Percentiles rank a stretch among this genome's conserved stretches.
Conservation (phyloP, 1,140 invertebrate species). For the Drosophila triauraria region DNA sequence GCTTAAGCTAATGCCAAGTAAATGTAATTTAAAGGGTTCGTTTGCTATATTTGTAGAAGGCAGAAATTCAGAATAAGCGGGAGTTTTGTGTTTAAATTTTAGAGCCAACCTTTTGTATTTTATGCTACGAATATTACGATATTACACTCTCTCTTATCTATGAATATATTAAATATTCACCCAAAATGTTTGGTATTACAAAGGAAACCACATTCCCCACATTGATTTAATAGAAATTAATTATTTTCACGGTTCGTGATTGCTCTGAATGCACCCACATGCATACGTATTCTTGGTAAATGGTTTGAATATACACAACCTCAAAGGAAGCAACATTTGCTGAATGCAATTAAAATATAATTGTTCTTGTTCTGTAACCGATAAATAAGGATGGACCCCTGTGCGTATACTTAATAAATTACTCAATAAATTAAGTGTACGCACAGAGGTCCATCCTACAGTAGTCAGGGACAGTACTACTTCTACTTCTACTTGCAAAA, state of each 20-base stretch:
- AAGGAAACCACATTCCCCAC: background rate
- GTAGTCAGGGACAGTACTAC: background rate
- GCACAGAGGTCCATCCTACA: no score
- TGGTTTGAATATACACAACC: background rate
- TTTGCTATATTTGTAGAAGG: no score
- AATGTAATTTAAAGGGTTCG: slow-evolving; percentile 4
- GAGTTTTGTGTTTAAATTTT: no score
- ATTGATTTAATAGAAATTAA: background rate
- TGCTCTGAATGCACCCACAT: background rate
- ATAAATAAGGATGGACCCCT: background rate
- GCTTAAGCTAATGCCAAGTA: slow-evolving; percentile 9
- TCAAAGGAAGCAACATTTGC: background rate
- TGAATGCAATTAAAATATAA: background rate
- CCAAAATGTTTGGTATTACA: background rate
- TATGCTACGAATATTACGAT: no score
- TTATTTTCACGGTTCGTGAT: background rate
- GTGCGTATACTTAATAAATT: slow-evolving; percentile 1
- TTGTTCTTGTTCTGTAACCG: background rate
- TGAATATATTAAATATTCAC: background rate
- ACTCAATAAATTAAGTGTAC: no score
- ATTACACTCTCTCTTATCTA: background rate
- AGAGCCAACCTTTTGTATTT: no score
- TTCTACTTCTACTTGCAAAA: background rate
- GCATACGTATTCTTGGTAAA: no score
- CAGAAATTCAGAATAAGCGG: no score